Conservation (phyloP, 2,797 vertebrate species). For the Characodon lateralis region DNA sequence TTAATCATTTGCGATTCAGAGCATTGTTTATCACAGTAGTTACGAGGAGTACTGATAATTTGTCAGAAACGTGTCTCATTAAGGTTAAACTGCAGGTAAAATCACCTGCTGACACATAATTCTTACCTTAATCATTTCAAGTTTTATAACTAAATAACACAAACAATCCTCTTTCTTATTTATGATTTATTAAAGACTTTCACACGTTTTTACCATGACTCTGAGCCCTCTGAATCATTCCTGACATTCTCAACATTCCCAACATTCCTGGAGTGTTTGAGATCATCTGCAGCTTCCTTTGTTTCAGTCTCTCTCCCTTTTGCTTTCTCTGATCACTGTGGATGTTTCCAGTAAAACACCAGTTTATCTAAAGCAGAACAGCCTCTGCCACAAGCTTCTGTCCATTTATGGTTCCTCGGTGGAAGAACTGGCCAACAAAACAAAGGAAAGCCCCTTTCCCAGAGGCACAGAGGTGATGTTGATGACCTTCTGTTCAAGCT, state of each 20-base stretch:
- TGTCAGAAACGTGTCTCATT: no score
- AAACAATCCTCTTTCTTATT: no score
- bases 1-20: no score
- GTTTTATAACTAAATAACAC: no score
- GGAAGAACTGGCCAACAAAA: not conserved
- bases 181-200: not conserved
- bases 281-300: slow-evolving; percentile 31
- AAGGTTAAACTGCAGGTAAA: no score
- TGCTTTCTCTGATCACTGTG: not conserved
- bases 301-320: not conserved
- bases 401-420: slow-evolving; percentile 30
- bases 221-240: slow-evolving; percentile 25
- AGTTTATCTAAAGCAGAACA: not conserved
- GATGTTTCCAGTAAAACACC: slow-evolving; percentile 41
- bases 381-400: slow-evolving; percentile 13
- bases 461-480: accelerated
- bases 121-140: no score
- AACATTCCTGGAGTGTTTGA: slow-evolving; percentile 50
- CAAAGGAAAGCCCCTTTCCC: not conserved
- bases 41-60: no score
- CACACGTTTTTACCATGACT: not conserved
- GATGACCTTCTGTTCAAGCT: not conserved
- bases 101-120: no score
- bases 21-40: no score
- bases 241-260: no score